phyloP scores from a whole-genome alignment of 92 coral and sea anemone species.

The Siderastrea siderea region DNA sequence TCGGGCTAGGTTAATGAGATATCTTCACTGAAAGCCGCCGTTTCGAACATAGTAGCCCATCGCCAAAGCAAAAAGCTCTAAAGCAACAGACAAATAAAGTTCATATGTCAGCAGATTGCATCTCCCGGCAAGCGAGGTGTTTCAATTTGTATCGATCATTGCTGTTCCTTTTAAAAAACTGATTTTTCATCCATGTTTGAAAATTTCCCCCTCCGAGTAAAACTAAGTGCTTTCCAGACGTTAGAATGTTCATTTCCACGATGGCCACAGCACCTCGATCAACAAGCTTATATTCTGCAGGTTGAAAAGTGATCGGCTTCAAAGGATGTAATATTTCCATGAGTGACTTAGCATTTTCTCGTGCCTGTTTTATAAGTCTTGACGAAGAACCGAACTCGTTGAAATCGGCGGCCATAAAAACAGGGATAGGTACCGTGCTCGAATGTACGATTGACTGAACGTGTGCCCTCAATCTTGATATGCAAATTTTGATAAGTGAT shows the following conservation, averaged over 20 bases:
- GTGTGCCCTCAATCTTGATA: neutral
- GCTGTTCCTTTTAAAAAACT: neutral
- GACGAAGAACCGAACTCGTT: neutral
- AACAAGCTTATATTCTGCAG: neutral
- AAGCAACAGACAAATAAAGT: too few relatives aligned
- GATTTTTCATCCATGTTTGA: neutral
- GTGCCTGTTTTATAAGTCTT: neutral
- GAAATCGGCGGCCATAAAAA: conserved; percentile 7
- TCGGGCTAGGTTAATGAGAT: too few relatives aligned
- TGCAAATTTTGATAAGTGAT: neutral
- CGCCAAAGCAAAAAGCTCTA: too few relatives aligned
- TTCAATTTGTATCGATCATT: neutral
- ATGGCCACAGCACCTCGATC: conserved; percentile 14
- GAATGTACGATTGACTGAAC: neutral
- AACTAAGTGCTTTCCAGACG: neutral
- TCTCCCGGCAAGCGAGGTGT: neutral
- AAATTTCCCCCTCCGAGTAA: neutral
- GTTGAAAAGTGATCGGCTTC: neutral
- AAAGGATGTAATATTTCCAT: neutral
- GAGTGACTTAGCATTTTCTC: neutral
- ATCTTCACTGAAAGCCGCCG: too few relatives aligned
- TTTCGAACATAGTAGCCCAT: too few relatives aligned
- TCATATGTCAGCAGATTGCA: too few relatives aligned
- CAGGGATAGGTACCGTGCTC: too few relatives aligned
- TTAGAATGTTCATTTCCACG: conserved; percentile 6